Evolutionary conservation across 30 jellyfish, hydroid and myxozoan genomes (phyloP), one percentile per base, ranked within the genome.

Genomic region (Euphysa ruthae): DNA sequence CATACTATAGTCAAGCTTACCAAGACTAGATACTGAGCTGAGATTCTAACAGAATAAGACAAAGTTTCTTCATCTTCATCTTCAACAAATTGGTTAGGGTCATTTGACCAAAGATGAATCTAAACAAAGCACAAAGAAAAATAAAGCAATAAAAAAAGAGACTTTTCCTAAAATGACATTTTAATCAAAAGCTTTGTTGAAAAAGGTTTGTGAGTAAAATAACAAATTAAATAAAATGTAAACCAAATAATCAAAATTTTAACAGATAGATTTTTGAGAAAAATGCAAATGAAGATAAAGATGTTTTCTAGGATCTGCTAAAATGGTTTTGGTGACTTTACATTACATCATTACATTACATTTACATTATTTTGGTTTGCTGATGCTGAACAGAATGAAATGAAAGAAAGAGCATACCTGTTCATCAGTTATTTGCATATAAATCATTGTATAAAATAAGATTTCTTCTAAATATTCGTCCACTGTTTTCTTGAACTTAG

Each of bases 41-140:
- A 88, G 7, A 73, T 80, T 28, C 97, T 55, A 49, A 88, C 93
- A 12, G 97, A 82, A 64, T 82, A 88, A 1, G 94, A 79, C 27
- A 88, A 66, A 24, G 97, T 74, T 61, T 88, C 97, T 63, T 88
- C 97, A 32, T 88, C 97, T 55, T 88, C 97, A 69, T 88, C 97
- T 79, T 88, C 97, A 23, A 88, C 94, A 74, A 88, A 88, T 70
- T 88, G 93, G 55, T 79, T 88, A 20, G 93, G 90, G 50, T 88
- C 81, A 15, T 46, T n/a, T 6, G 91, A 70, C 84, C 93, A 79
- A 2, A 69, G 79, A 44, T 63, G 43, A 35, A 61, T 65, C 97
- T 88, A 43, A 54, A 56, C 30, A 43, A 33, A 69, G 63, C 15
- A 32, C 23, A 20, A 43, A 18, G 15, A 58, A 60, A 49, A 6